phyloP scores from a whole-genome alignment of 1,140 invertebrate species.

The Drosophila ficusphila region DNA sequence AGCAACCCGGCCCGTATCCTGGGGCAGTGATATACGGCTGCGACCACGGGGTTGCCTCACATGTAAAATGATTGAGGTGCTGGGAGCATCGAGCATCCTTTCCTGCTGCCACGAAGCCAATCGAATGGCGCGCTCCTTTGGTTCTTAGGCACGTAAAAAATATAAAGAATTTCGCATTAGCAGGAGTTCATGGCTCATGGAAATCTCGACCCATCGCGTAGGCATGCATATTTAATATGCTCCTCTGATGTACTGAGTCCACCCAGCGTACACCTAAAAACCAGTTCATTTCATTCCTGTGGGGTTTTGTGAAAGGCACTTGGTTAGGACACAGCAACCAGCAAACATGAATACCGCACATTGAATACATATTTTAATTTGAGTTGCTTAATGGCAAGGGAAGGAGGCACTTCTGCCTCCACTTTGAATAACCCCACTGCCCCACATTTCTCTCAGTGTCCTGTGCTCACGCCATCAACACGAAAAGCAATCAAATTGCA shows the following conservation, averaged over 20 bases:
- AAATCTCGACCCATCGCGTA: conserved; percentile 52
- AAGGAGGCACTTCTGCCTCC: too few species aligned
- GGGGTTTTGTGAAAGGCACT: too few species aligned
- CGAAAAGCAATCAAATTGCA: conserved; percentile 82
- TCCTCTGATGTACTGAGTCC: too few species aligned
- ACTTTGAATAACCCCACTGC: too few species aligned
- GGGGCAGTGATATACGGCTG: conserved; percentile 40
- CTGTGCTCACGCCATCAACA: conserved; percentile 63
- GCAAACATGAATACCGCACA: too few species aligned
- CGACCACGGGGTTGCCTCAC: neutral
- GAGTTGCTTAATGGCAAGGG: too few species aligned
- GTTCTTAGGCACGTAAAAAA: conserved; percentile 74
- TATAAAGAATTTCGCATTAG: conserved; percentile 72
- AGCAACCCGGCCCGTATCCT: conserved; percentile 27
- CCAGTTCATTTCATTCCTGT: too few species aligned
- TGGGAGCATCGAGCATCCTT: conserved; percentile 20
- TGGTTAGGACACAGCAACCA: too few species aligned
- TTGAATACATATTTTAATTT: too few species aligned
- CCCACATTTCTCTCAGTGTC: neutral
- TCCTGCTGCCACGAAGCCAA: conserved; percentile 21
- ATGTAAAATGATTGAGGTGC: conserved; percentile 17
- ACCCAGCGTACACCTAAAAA: too few species aligned
- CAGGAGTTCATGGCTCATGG: conserved; percentile 65
- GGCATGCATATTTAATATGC: conserved; percentile 78
- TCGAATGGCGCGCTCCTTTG: conserved; percentile 7